Percentiles rank a stretch among this genome's conserved stretches.
These are phyloP conservation scores for Tyria jacobaeae DNA, from an alignment of 2,888 invertebrate species.

Conservation along the genomic window DNA sequence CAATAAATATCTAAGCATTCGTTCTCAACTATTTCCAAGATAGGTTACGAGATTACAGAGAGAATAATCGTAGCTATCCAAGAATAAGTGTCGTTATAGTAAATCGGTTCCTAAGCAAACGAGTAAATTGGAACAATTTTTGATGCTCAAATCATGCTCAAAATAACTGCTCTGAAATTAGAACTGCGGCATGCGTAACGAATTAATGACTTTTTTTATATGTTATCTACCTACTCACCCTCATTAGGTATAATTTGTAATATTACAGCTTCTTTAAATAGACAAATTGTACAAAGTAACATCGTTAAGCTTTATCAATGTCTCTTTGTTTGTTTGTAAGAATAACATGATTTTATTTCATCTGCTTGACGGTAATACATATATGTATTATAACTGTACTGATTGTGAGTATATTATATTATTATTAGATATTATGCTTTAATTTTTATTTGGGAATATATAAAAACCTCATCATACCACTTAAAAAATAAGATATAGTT, in stretches of 20 bases:
- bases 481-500: too few species aligned
- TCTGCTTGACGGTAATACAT: too few species aligned
- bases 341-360: too few species aligned
- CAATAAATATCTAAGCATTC: too few species aligned
- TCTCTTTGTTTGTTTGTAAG: not conserved
- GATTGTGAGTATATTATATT: too few species aligned
- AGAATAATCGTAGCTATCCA: not conserved
- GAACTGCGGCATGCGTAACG: slow-evolving; percentile 74
- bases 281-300: not conserved
- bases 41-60: not conserved
- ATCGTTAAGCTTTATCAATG: not conserved
- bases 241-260: slow-evolving; percentile 20
- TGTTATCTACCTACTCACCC: slow-evolving; percentile 12
- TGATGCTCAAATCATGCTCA: slow-evolving; percentile 60
- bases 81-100: slow-evolving; percentile 16
- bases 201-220: slow-evolving; percentile 53
- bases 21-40: not conserved
- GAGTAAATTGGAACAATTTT: slow-evolving; percentile 72
- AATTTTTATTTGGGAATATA: too few species aligned
- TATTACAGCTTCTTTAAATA: slow-evolving; percentile 30
- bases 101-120: slow-evolving; percentile 35
- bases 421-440: too few species aligned
- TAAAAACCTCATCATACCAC: too few species aligned
- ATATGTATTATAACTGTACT: too few species aligned
- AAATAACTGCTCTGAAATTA: slow-evolving; percentile 72